Evolutionary conservation across 2,113 vertebrate species (phyloP).

Genomic region (Dinomys branickii): DNA sequence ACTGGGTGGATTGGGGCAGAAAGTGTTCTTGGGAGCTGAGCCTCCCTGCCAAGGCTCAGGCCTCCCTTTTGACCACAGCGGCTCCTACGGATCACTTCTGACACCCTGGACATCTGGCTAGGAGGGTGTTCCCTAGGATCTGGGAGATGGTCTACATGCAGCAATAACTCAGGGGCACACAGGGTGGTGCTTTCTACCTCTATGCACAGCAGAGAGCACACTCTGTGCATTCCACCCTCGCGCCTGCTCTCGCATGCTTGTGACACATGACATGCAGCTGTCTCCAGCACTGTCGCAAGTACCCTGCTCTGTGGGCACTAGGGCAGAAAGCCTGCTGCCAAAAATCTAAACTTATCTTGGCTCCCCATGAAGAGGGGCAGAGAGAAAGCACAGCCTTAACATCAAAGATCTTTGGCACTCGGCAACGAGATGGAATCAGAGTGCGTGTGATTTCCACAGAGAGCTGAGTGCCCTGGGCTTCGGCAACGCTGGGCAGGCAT

Average conservation of each 20-base stretch:
- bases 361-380: background rate
- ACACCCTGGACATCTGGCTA: background rate
- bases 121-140: background rate
- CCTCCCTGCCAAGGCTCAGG: background rate
- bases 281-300: conserved; percentile 39
- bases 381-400: background rate
- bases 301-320: background rate
- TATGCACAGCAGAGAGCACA: background rate
- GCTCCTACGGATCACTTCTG: background rate
- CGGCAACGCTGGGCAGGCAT: background rate
- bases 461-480: background rate
- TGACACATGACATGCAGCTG: background rate
- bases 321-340: conserved; percentile 44
- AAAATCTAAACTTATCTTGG: conserved; percentile 55
- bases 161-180: background rate
- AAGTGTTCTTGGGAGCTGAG: background rate
- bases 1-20: background rate
- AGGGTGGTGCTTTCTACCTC: background rate
- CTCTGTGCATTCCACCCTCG: background rate
- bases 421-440: background rate
- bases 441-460: background rate
- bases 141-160: background rate
- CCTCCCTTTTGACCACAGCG: background rate
- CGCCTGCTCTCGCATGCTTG: background rate
- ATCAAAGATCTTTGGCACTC: background rate